A percentile compares a stretch with the other conserved stretches of the same genome.
Evolutionary conservation across 2,113 vertebrate species (phyloP).

Genomic region (Cephalophus harveyi): DNA sequence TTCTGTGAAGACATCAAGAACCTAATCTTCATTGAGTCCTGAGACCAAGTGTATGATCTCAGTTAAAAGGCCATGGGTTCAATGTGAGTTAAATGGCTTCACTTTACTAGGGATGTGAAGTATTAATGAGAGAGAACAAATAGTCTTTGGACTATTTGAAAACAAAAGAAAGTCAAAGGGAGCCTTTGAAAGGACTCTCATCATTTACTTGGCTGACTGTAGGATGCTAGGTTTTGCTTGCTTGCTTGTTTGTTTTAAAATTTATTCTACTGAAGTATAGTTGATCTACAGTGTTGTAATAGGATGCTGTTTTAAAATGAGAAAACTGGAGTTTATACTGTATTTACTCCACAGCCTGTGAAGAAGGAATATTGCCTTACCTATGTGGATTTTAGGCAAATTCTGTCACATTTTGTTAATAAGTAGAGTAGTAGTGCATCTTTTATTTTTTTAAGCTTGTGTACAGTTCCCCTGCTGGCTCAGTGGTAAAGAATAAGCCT

Average conservation of each 20-base stretch:
- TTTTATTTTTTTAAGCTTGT: not conserved
- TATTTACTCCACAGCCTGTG: not conserved
- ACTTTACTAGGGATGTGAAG: not conserved
- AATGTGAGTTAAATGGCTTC: fast-evolving
- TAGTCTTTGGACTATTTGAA: not conserved
- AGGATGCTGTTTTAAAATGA: not conserved
- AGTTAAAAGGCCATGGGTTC: not conserved
- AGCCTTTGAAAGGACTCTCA: fast-evolving
- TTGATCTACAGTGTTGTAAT: not conserved
- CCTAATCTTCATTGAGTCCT: not conserved
- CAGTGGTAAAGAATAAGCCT: not conserved
- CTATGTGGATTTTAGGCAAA: not conserved
- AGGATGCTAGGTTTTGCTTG: not conserved
- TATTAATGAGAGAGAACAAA: too few relatives aligned
- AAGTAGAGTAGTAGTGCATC: not conserved
- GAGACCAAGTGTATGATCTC: not conserved
- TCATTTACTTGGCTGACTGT: not conserved
- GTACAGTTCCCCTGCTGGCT: not conserved
- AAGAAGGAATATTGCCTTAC: not conserved
- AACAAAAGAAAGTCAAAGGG: not conserved
- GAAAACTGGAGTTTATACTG: not conserved
- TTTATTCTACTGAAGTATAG: not conserved
- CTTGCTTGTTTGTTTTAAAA: not conserved
- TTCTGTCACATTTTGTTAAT: not conserved
- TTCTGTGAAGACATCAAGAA: not conserved